Evolutionary conservation across 1,140 invertebrate species (phyloP), one percentile per base, ranked within the genome.

Genomic region (Drosophila sp.): DNA sequence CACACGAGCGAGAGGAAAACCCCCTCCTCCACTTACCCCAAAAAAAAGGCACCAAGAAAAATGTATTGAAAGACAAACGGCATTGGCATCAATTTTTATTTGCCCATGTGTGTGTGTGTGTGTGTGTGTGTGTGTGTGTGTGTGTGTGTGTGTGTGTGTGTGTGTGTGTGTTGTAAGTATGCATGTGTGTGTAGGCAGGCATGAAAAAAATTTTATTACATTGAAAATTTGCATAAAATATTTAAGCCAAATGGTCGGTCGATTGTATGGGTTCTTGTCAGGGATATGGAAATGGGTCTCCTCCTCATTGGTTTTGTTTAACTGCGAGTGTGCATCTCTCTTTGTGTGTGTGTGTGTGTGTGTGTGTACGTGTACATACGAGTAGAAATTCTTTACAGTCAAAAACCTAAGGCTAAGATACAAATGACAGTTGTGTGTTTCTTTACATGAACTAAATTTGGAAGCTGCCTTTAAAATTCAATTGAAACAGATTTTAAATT

Each of bases 141-240:
- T 72, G 38, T 73, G 29, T 58, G 50, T 8, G 23, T 44, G 5
- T 44, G 41, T n/a, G n/a, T 33, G 30, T 7, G 6, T 67, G 25
- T 44, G 32, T 76, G 41, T 55, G 47, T 69, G 32, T 68, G 57
- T 71, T n/a, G n/a, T 33, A n/a, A 3, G 6, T 67, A 17, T 44
- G 32, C 72, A 35, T 55, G 47, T 69, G 32, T 68, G 57, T 71
- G 54, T 77, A 58, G 70, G 60, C 62, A 54, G 68, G 69, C 69
- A 79, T 56, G 81, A 71, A 85, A 77, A 60, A 90, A 90, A 76
- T 90, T 90, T 86, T 90, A 90, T 90, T 90, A 80, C 79, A 86
- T 83, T 90, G 86, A 90, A 90, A 90, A 90, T 90, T 90, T 90
- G 86, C 86, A 90, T 90, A 90, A 86, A 90, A 90, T 90, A 90